phyloP scores from a whole-genome alignment of 2,113 vertebrate genomes.

The Silurus glanis region DNA sequence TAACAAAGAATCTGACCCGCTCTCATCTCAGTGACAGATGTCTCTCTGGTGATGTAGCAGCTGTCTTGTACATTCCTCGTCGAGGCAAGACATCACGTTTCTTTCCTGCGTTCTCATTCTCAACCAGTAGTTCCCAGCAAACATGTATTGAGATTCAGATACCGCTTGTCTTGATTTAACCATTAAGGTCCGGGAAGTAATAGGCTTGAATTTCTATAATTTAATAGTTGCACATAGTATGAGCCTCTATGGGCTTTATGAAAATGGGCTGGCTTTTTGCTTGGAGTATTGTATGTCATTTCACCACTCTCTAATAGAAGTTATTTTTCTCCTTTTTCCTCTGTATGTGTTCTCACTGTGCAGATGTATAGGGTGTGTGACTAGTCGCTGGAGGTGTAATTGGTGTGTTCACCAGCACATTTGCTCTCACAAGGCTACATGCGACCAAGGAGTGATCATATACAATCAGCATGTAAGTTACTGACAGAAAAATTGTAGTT shows the following conservation, averaged over 20 bases:
- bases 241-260: neutral
- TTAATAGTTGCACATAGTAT: slow-evolving; percentile 11
- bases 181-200: slow-evolving; percentile 15
- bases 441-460: slow-evolving; percentile 83
- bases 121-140: slow-evolving; percentile 18
- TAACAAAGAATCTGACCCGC: slow-evolving; percentile 26
- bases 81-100: slow-evolving; percentile 2
- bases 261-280: slow-evolving; percentile 22
- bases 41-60: slow-evolving; percentile 42
- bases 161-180: slow-evolving; percentile 35
- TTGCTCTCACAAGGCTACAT: slow-evolving; percentile 85
- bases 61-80: slow-evolving; percentile 40
- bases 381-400: slow-evolving; percentile 91
- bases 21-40: slow-evolving; percentile 36
- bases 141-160: slow-evolving; percentile 8
- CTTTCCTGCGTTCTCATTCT: slow-evolving; percentile 2
- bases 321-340: neutral
- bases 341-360: neutral
- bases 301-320: neutral
- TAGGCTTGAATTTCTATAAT: slow-evolving; percentile 28
- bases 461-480: slow-evolving; percentile 83
- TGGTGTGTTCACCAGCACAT: slow-evolving; percentile 93
- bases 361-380: slow-evolving; percentile 91
- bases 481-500: neutral
- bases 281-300: neutral